Evolutionary conservation across 2,797 vertebrate genomes (phyloP).

Genomic region (Eulemur mongoz): DNA sequence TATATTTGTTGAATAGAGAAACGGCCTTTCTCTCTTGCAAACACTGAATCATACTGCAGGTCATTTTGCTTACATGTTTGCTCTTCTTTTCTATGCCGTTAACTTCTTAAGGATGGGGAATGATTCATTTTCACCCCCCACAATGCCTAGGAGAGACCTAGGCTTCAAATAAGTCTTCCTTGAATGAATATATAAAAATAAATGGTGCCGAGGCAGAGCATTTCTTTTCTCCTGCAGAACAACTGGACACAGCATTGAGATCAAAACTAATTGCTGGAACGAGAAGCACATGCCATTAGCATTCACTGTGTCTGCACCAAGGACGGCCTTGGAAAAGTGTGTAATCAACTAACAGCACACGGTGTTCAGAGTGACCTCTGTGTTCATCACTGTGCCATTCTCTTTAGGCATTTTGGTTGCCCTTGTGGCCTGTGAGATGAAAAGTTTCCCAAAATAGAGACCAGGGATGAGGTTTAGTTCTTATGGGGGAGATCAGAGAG

Average conservation of each 20-base stretch:
- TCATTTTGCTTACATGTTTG: neutral
- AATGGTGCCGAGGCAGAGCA: neutral
- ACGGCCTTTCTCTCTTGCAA: neutral
- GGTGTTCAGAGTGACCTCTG: neutral
- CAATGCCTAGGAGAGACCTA: neutral
- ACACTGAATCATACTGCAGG: neutral
- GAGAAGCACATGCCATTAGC: neutral
- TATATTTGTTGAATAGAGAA: neutral
- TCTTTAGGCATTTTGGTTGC: neutral
- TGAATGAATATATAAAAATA: slow-evolving; percentile 42
- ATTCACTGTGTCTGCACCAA: neutral
- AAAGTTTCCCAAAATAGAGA: slow-evolving; percentile 39
- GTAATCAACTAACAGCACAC: neutral
- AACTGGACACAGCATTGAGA: slow-evolving; percentile 40
- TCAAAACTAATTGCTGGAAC: slow-evolving; percentile 64
- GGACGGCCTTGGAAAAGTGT: neutral
- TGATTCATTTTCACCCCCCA: neutral
- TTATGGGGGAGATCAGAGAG: neutral
- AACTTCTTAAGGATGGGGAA: neutral
- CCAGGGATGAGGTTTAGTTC: neutral
- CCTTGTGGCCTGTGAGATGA: neutral
- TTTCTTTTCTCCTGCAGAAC: slow-evolving; percentile 39
- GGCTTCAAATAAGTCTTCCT: neutral
- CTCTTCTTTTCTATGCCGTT: neutral
- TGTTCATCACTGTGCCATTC: neutral